Evolutionary conservation across 2,888 invertebrate genomes (phyloP), one percentile per base, ranked within the genome.

Genomic region (Nasonia oneida): DNA sequence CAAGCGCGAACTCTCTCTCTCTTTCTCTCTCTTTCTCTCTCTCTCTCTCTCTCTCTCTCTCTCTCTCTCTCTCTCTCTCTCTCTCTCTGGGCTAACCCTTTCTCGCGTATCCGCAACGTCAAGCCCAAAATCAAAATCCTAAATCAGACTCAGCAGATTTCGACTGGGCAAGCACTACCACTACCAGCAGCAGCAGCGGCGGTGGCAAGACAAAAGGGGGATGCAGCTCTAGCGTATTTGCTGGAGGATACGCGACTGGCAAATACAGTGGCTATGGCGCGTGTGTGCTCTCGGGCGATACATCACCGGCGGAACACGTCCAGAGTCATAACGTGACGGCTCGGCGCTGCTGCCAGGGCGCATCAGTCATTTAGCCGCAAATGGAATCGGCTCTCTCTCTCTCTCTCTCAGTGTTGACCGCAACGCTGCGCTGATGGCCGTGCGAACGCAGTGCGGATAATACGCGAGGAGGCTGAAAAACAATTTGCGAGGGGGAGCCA

Each of bases 301-400:
- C 89, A 92, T 92, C 92, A 92, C 90, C 61, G 71, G 50, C 53
- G 71, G 89, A 89, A 87, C 90, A 90, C 90, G 92, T 92, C 91
- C 90, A 90, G 89, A 91, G 91, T 90, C 91, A 91, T 91, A 90
- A 90, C 90, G 90, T 89, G 89, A 89, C 88, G 89, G 87, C 88
- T 53, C 39, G 18, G 12, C 37, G 33, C 23, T 33, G 71, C 89
- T 90, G 89, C 89, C 83, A 81, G 81, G 88, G 88, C 89, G 90
- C 92, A 92, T 92, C 92, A 92, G 91, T 92, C 92, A 92, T 92
- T 92, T 92, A 92, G 91, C 90, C 90, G 89, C 91, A 92, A 92
- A 92, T 92, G 91, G 90, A 91, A 91, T 90, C 90, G 73, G 10
- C 42, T 42, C 57, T 39, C 37, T 47, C 74, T 33, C 64, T 42